Conservation (phyloP, 2,888 invertebrate genomes). For the Apomyelois bistriatella region DNA sequence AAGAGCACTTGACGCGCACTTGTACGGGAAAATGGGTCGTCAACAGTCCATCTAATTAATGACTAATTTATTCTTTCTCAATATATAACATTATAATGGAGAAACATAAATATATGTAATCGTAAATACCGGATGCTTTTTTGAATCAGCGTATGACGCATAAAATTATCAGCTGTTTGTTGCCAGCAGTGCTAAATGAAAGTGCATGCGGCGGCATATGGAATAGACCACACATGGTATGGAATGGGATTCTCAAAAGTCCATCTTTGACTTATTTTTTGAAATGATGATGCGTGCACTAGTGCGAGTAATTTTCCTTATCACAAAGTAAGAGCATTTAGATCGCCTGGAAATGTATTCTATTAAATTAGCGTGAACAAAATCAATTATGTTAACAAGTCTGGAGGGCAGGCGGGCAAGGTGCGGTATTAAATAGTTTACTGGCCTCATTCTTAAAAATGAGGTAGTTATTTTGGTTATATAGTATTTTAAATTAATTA, state of each 20-base stretch:
- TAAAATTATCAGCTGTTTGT: conserved; percentile 7
- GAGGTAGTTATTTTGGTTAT: not conserved
- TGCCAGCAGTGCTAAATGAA: conserved; percentile 16
- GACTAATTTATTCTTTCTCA: conserved; percentile 3
- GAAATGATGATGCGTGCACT: not conserved
- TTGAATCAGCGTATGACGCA: conserved; percentile 18
- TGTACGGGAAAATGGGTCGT: conserved; percentile 19
- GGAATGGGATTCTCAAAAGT: not conserved
- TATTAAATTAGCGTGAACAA: not conserved
- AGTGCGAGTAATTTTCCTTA: too few species aligned
- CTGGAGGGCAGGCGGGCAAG: not conserved
- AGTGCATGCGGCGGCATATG: conserved; percentile 9
- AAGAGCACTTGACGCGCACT: conserved; percentile 19
- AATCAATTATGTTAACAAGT: conserved; percentile 8
- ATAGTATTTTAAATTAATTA: not conserved
- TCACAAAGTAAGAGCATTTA: too few species aligned
- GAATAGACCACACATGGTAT: conserved; percentile 1
- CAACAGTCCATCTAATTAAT: not conserved
- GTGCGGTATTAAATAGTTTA: not conserved
- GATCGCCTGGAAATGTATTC: not conserved
- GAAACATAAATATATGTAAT: not conserved
- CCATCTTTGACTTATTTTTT: not conserved
- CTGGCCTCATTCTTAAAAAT: not conserved
- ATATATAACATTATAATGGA: not conserved
- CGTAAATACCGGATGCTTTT: conserved; percentile 10